Conservation (phyloP, 1,140 invertebrate genomes). For the Helicoverpa zea region DNA sequence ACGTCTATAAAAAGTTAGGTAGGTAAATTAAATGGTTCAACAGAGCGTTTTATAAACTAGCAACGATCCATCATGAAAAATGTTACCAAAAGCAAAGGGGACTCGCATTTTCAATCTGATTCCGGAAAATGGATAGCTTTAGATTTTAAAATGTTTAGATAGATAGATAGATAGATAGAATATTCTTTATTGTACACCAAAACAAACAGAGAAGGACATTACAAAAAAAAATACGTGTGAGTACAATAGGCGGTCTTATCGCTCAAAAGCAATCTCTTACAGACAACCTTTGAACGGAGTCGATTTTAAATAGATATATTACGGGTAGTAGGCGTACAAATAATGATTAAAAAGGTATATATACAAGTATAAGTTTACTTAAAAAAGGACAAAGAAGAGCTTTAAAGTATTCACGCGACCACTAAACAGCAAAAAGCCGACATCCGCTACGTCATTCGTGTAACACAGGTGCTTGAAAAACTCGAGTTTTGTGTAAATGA, state of each 20-base stretch:
- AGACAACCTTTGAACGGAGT: no score
- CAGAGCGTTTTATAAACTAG: neutral
- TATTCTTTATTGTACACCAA: no score
- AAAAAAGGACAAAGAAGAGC: conserved; percentile 31
- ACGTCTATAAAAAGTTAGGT: no score
- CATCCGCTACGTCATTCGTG: conserved; percentile 70
- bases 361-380: no score
- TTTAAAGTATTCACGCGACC: conserved; percentile 48
- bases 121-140: neutral
- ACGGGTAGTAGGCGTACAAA: no score
- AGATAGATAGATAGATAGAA: no score
- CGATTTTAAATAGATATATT: no score
- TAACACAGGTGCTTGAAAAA: conserved; percentile 84
- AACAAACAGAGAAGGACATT: no score
- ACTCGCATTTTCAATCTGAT: neutral
- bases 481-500: conserved; percentile 84
- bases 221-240: no score
- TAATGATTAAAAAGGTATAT: no score
- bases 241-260: no score
- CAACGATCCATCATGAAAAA: neutral
- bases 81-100: neutral
- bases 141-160: neutral
- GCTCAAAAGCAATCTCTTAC: no score
- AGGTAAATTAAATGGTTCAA: neutral
- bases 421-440: conserved; percentile 66